A percentile compares a stretch with the other conserved stretches of the same genome.
Conservation (phyloP, 2,113 vertebrate genomes). For the Pelvicachromis taeniatus region DNA sequence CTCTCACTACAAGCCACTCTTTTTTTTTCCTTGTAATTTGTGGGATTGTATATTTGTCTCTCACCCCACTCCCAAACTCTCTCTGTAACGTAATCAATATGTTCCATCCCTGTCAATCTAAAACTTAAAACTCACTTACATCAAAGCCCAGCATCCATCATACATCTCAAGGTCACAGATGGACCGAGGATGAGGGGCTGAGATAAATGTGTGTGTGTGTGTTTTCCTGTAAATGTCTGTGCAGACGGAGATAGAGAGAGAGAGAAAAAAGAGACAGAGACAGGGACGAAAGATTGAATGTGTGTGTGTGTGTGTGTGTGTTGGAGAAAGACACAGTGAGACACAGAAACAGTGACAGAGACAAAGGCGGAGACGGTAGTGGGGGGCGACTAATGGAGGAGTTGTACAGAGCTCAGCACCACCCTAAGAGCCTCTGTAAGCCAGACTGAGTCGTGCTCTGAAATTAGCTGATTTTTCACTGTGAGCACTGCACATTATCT, state of each 20-base stretch:
- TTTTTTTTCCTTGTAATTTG: conserved; percentile 21
- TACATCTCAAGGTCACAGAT: conserved; percentile 66
- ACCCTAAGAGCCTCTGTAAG: conserved; percentile 63
- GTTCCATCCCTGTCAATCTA: conserved; percentile 55
- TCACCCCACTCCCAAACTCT: background rate
- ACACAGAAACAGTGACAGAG: conserved; percentile 43
- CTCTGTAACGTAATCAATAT: conserved; percentile 57
- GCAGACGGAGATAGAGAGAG: background rate
- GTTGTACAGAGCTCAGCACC: conserved; percentile 59
- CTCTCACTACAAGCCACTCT: background rate
- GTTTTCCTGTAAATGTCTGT: conserved; percentile 32
- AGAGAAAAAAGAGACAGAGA: background rate
- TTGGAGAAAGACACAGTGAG: conserved; percentile 24
- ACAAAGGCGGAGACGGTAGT: conserved; percentile 50
- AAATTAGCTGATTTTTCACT: conserved; percentile 72
- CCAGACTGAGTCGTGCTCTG: conserved; percentile 63
- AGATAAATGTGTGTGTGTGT: conserved; percentile 49
- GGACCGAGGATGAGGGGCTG: conserved; percentile 38
- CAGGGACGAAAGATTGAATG: conserved; percentile 25
- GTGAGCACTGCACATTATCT: conserved; percentile 62
- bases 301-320: conserved; percentile 10
- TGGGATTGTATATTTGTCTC: conserved; percentile 51
- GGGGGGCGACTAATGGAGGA: conserved; percentile 63
- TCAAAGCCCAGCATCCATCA: conserved; percentile 65
- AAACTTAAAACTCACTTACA: conserved; percentile 67